Base-by-base conservation (phyloP, 2,797 vertebrate species). In the Toxotes lorentzi region DNA sequence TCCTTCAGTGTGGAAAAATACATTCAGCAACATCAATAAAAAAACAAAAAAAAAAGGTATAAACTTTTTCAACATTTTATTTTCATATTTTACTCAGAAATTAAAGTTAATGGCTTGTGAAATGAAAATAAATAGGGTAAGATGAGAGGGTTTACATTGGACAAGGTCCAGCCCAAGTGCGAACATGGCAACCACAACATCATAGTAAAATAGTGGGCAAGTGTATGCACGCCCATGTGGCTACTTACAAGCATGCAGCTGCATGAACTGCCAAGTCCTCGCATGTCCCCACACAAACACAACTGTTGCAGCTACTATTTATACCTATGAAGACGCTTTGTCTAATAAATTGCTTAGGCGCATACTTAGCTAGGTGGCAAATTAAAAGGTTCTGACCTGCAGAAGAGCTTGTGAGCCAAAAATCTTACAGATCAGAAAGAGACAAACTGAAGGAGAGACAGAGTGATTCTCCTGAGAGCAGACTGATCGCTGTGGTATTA, bases 41-140 rank as follows among this genome's bases (percentile, higher is more conserved):
- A 54, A 35, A 38, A 64, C 54, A 23, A 64, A 35, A 38, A 64
- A 58, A 23, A 64, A 4, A 30, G 21, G 12, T 5, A 53, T 24
- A 7, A 62, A 64, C 45, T 24, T 70, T 65, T 75, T 63, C 43
- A 59, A 47, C 48, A 78, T 21, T 3, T 63, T 47, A 24, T 78
- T 69, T 85, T 80, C n/a, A 23, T 24, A 61, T 78, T 81, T 83
- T 23, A 71, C 2, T 0, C 41, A 63, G 40, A 73, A 67, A 75
- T 61, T 60, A 62, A 84, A 86, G 38, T 82, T 78, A 89, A 89
- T 79, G 59, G 48, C 61, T 76, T 77, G 57, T 77, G 54, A 76
- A 82, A 83, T 65, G 23, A 53, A 76, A 76, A 67, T 19, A 51
- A 78, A 72, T 72, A 60, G 4, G 16, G 59, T 67, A 30, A 61